Base-by-base conservation (phyloP, 2,797 vertebrate genomes). In the Rhinophrynus dorsalis region DNA sequence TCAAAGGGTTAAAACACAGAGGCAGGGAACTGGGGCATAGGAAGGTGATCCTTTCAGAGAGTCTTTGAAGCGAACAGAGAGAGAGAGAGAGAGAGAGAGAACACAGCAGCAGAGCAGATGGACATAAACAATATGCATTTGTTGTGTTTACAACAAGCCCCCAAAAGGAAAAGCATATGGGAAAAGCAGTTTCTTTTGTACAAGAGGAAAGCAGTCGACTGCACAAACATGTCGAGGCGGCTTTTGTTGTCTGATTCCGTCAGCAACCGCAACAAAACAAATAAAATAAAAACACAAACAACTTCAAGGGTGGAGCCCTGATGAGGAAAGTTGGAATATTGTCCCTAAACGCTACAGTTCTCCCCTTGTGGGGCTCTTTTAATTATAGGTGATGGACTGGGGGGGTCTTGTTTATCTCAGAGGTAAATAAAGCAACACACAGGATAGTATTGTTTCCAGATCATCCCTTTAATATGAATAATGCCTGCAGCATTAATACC, bases 71-170 rank as follows among this genome's bases (percentile, higher is more conserved):
- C 52, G 58, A 58, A 72, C 40, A 63, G 52, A 72, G 26, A 72
- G n/a, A n/a, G n/a, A n/a, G n/a, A n/a, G n/a, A n/a, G n/a, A n/a
- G n/a, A n/a, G n/a, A n/a, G n/a, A n/a, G n/a, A n/a, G n/a, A n/a
- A n/a, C n/a, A 44, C 60, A 65, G 68, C 59, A 45, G 58, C 51
- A 23, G 33, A 58, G 54, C 68, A 72, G 61, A 72, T 65, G 59
- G 68, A 65, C 61, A 57, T 47, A 65, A 65, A 65, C 68, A 51
- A 57, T 51, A 64, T 57, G 61, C 23, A 23, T 60, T 44, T 60
- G 60, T 65, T 65, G 21, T 72, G 68, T 64, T 57, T 71, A 71
- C 37, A 38, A 38, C 24, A 23, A 35, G 55, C 33, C 29, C 38
- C 33, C 30, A 29, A 58, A 51, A 35, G 61, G 12, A 15, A 15